phyloP scores from a whole-genome alignment of 2,888 invertebrate species.

The Drosophila peninsularis region DNA sequence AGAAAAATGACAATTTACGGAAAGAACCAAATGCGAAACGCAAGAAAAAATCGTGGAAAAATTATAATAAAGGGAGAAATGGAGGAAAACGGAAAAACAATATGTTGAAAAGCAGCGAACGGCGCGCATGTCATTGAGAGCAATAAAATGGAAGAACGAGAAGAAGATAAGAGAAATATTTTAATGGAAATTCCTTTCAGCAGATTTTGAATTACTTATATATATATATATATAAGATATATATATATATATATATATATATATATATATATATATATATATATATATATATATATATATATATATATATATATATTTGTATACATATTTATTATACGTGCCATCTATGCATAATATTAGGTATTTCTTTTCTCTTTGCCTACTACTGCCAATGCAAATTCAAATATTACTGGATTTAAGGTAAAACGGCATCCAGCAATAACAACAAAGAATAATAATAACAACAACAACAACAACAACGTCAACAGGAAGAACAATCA shows the following conservation, averaged over 20 bases:
- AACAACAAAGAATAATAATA: constrained; percentile 34
- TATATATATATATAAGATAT: constrained; percentile 41
- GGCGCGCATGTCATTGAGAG: constrained; percentile 67
- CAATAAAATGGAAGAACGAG: constrained; percentile 72
- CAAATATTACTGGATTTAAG: constrained; percentile 70
- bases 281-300: too few species aligned
- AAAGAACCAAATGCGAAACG: constrained; percentile 28
- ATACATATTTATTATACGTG: constrained; percentile 67
- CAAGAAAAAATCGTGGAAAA: constrained; percentile 25
- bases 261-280: constrained; percentile 20
- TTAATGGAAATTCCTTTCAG: constrained; percentile 79
- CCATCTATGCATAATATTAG: constrained; percentile 51
- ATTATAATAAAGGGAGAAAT: constrained; percentile 22
- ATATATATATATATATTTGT: background rate
- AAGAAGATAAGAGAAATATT: constrained; percentile 78
- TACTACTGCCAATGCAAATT: constrained; percentile 71
- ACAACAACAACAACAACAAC: constrained; percentile 37
- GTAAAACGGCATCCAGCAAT: constrained; percentile 53
- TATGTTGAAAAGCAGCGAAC: constrained; percentile 68
- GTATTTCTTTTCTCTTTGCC: constrained; percentile 42
- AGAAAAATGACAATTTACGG: constrained; percentile 21
- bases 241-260: constrained; percentile 39
- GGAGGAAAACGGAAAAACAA: constrained; percentile 53
- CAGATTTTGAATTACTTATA: constrained; percentile 76
- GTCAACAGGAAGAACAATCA: constrained; percentile 44